Conservation (phyloP, 2,888 invertebrate species). For the Brenthis hecate region DNA sequence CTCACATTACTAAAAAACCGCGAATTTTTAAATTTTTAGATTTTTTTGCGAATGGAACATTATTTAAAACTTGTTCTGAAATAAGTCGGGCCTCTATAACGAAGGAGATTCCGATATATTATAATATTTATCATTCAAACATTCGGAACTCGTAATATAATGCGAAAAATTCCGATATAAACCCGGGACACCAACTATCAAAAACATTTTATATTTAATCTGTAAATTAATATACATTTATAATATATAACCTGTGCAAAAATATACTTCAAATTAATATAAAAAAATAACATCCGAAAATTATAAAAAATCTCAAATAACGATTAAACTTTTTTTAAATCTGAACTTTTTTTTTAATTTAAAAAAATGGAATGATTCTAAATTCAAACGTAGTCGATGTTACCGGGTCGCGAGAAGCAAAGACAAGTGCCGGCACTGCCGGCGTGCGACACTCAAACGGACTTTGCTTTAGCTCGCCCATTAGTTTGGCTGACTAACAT, state of each 20-base stretch:
- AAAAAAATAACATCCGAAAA: slow-evolving; percentile 4
- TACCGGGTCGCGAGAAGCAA: slow-evolving; percentile 68
- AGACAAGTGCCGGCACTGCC: slow-evolving; percentile 64
- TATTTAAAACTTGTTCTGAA: not conserved
- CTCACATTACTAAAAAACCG: slow-evolving; percentile 32
- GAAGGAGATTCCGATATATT: slow-evolving; percentile 19
- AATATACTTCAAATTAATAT: not conserved
- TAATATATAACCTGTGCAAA: slow-evolving; percentile 11
- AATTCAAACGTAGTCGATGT: slow-evolving; percentile 67
- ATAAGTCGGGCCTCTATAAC: not conserved
- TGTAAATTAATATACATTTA: not conserved
- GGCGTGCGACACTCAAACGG: slow-evolving; percentile 74
- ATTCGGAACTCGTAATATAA: slow-evolving; percentile 36
- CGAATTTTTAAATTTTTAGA: too few relatives aligned
- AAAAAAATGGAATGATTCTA: slow-evolving; percentile 28
- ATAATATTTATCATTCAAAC: slow-evolving; percentile 22
- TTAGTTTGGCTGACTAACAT: slow-evolving; percentile 82
- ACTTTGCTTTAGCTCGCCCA: slow-evolving; percentile 70
- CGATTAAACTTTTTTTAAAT: too few relatives aligned
- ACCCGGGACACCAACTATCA: slow-evolving; percentile 21
- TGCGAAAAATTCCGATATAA: slow-evolving; percentile 41
- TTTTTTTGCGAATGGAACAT: not conserved
- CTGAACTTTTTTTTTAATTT: slow-evolving; percentile 9
- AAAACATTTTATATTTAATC: slow-evolving; percentile 2
- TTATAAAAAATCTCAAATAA: not conserved